These are phyloP conservation scores for Datnioides undecimradiatus DNA, from an alignment of 2,113 vertebrate species.

Conservation along the genomic window DNA sequence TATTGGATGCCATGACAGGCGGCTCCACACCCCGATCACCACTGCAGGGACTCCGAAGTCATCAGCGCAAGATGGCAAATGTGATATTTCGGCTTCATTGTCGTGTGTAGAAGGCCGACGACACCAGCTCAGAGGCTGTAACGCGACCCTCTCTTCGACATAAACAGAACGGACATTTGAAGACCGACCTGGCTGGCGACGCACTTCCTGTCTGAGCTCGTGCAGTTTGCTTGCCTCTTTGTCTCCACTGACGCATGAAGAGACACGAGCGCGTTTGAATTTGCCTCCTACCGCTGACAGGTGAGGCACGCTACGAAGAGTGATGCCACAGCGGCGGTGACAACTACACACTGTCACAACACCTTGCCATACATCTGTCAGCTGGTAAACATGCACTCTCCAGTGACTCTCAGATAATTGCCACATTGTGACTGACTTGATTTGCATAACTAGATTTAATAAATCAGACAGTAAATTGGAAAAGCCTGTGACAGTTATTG, in stretches of 20 bases:
- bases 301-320: background rate
- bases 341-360: conserved; percentile 28
- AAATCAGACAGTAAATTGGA: conserved; percentile 52
- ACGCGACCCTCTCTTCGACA: background rate
- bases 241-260: background rate
- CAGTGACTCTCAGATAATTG: conserved; percentile 59
- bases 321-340: background rate
- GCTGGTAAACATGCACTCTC: conserved; percentile 49
- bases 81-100: no score
- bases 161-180: background rate
- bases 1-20: no score
- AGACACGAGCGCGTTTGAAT: conserved; percentile 19
- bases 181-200: background rate
- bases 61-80: no score
- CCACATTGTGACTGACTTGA: conserved; percentile 52
- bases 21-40: no score
- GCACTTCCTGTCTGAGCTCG: background rate
- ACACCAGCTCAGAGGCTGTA: background rate
- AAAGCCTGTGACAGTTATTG: conserved; percentile 50
- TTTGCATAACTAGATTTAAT: conserved; percentile 61
- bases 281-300: conserved; percentile 1
- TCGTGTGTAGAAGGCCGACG: no score
- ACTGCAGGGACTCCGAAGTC: no score
- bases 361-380: conserved; percentile 64
- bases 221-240: background rate